Evolutionary conservation across 2,888 invertebrate species (phyloP).

Genomic region (Mamestra brassicae): DNA sequence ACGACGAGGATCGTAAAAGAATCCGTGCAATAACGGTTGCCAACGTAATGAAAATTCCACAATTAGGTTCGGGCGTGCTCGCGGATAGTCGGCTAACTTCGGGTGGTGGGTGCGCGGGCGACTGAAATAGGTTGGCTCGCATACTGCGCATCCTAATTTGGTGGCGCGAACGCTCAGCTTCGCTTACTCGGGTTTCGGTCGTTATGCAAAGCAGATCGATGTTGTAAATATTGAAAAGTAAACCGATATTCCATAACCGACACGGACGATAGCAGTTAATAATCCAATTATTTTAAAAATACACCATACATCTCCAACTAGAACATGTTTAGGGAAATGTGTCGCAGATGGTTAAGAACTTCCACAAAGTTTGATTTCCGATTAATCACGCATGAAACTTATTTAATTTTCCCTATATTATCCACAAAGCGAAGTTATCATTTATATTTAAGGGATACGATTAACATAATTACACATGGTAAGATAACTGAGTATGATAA

Average conservation of each 20-base stretch:
- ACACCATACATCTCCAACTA: neutral
- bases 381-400: neutral
- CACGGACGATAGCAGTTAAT: neutral
- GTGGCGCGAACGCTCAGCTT: constrained; percentile 81
- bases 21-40: constrained; percentile 72
- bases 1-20: constrained; percentile 63
- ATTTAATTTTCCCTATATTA: neutral
- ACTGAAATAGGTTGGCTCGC: constrained; percentile 86
- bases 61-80: constrained; percentile 83
- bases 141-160: constrained; percentile 91
- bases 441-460: neutral
- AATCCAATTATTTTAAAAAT: constrained; percentile 12
- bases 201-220: constrained; percentile 68
- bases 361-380: neutral
- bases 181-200: constrained; percentile 82
- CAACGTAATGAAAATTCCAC: constrained; percentile 80
- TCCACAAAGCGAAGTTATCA: neutral
- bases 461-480: neutral
- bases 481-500: neutral
- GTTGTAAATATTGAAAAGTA: constrained; percentile 4
- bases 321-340: neutral
- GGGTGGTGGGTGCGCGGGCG: constrained; percentile 80
- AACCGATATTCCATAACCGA: constrained; percentile 25
- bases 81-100: constrained; percentile 75
- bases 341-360: neutral